Base-by-base conservation (phyloP, 2,113 vertebrate species). In the Ivindomyrus marchei region DNA sequence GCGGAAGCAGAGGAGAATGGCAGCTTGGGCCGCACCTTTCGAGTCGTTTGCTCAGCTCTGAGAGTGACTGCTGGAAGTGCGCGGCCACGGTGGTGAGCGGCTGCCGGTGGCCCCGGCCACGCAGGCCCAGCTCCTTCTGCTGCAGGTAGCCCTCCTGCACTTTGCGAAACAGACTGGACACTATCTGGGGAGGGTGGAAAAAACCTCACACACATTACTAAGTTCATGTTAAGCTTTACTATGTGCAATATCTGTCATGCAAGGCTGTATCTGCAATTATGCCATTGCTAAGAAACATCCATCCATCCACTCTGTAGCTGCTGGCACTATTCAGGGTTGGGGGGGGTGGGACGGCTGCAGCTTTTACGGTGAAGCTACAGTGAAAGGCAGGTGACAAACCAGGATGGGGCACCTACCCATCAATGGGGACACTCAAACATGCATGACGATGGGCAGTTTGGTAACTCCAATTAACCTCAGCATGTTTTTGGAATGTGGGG, bases 61-160 rank as follows among this genome's bases (percentile, higher is more conserved):
- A 94, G 91, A 99, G 94, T 7, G 97, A 97, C 90, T 95, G 95
- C 70, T 97, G 97, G 92, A 98, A 99, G 91, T 95, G 94, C 49
- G 96, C 94, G 1, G 96, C 95, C 80, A 97, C 93, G 0, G 97
- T 98, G 0, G 95, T 93, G 36, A 93, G 88, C 45, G 93, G 95
- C 91, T 94, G 95, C 1, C 95, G 94, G 53, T 91, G 91, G 3
- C 95, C 95, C 88, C 92, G 96, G 0, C 93, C 91, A 89, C 95
- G 95, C 89, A 90, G 85, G 6, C 94, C 93, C 9, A 95, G 87
- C 90, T 94, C 92, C 77, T 93, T 95, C 92, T 89, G 92, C 90
- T 96, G 95, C 4, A 92, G 56, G 74, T 94, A 92, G 39, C 89
- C 89, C 42, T 95, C 94, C 90, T 96, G 96, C 53, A 96, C 94